These are phyloP conservation scores for Pimpla rufipes DNA, from an alignment of 2,888 invertebrate genomes.

Conservation along the genomic window DNA sequence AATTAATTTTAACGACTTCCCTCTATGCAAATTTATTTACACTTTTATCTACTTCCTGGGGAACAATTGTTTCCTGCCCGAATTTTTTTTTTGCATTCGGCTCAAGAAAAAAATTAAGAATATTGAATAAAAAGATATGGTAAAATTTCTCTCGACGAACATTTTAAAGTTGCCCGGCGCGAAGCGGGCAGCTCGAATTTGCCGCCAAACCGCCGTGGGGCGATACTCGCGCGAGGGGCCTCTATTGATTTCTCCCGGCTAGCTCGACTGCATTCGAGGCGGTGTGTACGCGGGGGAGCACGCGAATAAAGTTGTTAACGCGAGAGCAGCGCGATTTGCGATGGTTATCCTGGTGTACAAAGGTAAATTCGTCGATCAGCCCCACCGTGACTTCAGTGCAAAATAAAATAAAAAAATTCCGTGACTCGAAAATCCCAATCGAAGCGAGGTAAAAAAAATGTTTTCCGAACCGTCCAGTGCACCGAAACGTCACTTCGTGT, in stretches of 20 bases:
- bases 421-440: too few species aligned
- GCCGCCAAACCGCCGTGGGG: constrained; percentile 67
- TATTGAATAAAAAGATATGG: too few species aligned
- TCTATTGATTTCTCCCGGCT: constrained; percentile 77
- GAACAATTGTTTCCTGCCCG: too few species aligned
- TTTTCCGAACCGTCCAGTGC: background rate
- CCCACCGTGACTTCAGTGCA: background rate
- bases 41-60: too few species aligned
- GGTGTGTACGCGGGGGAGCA: constrained; percentile 71
- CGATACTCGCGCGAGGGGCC: constrained; percentile 57
- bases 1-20: too few species aligned
- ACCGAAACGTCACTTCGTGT: constrained; percentile 28
- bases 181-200: constrained; percentile 44
- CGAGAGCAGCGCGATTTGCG: constrained; percentile 61
- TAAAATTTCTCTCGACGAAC: too few species aligned
- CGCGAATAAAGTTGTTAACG: constrained; percentile 69
- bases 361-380: constrained; percentile 73
- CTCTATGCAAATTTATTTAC: too few species aligned
- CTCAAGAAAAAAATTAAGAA: too few species aligned
- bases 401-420: background rate
- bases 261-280: constrained; percentile 70
- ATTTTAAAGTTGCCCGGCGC: too few species aligned
- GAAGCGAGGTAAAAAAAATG: too few species aligned
- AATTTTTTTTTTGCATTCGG: too few species aligned
- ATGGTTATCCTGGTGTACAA: constrained; percentile 81